A percentile compares a stretch with the other conserved stretches of the same genome.
phyloP scores from a whole-genome alignment of 1,140 invertebrate genomes.

The Drosophila neocordata region DNA sequence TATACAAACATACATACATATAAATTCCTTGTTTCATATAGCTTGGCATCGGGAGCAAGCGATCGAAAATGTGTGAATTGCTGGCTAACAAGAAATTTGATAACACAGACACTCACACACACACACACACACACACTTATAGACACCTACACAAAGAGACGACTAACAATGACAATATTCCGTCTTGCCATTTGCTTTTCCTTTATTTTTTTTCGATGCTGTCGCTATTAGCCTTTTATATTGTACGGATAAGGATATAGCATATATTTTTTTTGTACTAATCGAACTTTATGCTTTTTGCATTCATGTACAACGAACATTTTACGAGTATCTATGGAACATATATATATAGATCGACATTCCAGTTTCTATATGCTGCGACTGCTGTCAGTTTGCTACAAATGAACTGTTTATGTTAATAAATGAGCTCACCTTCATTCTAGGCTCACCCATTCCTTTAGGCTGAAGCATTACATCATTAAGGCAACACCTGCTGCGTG shows the following conservation, averaged over 20 bases:
- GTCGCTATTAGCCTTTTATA: slow-evolving; percentile 43
- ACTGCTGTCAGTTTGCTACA: slow-evolving; percentile 64
- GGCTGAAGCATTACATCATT: slow-evolving; percentile 68
- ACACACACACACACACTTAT: slow-evolving; percentile 27
- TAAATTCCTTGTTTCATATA: slow-evolving; percentile 37
- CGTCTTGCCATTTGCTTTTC: slow-evolving; percentile 12
- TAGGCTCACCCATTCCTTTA: slow-evolving; percentile 20
- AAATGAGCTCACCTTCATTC: slow-evolving; percentile 69
- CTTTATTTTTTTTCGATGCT: slow-evolving; percentile 24
- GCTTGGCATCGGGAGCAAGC: slow-evolving; percentile 10
- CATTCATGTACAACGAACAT: slow-evolving; percentile 44
- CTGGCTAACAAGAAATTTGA: slow-evolving; percentile 74
- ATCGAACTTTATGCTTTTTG: slow-evolving; percentile 58
- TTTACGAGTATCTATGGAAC: slow-evolving; percentile 3
- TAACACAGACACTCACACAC: slow-evolving; percentile 34
- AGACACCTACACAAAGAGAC: slow-evolving; percentile 32
- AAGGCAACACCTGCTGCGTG: slow-evolving; percentile 70
- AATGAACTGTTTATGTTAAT: slow-evolving; percentile 80
- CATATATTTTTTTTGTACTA: slow-evolving; percentile 31
- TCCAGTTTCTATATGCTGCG: slow-evolving; percentile 17
- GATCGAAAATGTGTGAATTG: slow-evolving; percentile 64
- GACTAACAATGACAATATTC: slow-evolving; percentile 26
- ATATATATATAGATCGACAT: no score
- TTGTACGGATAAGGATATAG: background rate
- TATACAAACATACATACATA: no score